Evolutionary conservation across 2,797 vertebrate species (phyloP).

Genomic region (Menidia menidia): DNA sequence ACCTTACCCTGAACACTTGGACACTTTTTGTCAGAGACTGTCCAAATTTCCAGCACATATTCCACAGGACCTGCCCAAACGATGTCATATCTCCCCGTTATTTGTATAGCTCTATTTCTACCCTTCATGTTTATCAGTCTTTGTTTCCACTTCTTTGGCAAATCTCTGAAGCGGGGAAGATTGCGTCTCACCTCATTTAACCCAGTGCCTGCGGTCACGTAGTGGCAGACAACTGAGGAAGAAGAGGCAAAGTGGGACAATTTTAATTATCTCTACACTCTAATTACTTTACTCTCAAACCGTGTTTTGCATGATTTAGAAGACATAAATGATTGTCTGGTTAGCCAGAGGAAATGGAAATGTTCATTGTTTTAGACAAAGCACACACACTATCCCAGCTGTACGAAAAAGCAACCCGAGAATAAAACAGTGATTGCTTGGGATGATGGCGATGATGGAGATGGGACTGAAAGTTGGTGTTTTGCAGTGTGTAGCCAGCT

Average conservation of each 20-base stretch:
- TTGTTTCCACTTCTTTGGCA: slow-evolving; percentile 32
- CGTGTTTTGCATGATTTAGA: slow-evolving; percentile 82
- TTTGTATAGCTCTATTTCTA: not conserved
- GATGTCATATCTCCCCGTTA: not conserved
- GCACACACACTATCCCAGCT: slow-evolving; percentile 54
- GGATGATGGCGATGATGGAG: slow-evolving; percentile 63
- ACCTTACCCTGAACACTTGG: slow-evolving; percentile 51
- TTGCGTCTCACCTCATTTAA: slow-evolving; percentile 63
- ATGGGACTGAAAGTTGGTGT: slow-evolving; percentile 55
- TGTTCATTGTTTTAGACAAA: slow-evolving; percentile 83
- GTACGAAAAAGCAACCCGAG: slow-evolving; percentile 57
- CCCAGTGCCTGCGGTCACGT: slow-evolving; percentile 53
- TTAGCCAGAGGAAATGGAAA: slow-evolving; percentile 67
- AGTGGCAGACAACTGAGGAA: slow-evolving; percentile 50
- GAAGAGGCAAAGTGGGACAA: slow-evolving; percentile 67
- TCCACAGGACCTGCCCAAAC: slow-evolving; percentile 25
- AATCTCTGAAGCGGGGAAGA: slow-evolving; percentile 19
- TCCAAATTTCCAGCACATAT: slow-evolving; percentile 22
- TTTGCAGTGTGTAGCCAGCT: slow-evolving; percentile 55
- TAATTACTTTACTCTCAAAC: slow-evolving; percentile 83
- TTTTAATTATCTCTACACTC: slow-evolving; percentile 83
- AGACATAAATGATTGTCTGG: slow-evolving; percentile 79
- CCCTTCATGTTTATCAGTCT: slow-evolving; percentile 3
- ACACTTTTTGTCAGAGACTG: slow-evolving; percentile 27
- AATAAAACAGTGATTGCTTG: slow-evolving; percentile 56